Evolutionary conservation across 2,888 invertebrate species (phyloP), one percentile per base, ranked within the genome.

Genomic region (Eupsilia transversa): DNA sequence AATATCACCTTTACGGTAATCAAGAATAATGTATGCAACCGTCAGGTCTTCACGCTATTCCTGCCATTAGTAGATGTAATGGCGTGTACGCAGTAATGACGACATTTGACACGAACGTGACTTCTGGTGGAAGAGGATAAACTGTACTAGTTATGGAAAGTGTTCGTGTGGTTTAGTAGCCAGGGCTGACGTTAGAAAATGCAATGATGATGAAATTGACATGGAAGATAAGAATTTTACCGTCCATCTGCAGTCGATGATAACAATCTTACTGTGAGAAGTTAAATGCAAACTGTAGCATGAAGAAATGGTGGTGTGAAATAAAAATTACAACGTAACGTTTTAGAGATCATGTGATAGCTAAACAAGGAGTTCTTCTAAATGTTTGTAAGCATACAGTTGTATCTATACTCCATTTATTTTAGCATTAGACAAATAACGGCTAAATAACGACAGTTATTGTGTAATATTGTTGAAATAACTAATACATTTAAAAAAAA

Each of bases 1-100:
- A 49, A 54, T 63, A 74, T 82, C 60, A 64, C 63, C 65, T 60
- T 82, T 74, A 83, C 60, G 77, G 63, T 35, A 41, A 68, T 83
- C 68, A 77, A 68, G 61, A 49, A 41, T 71, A 72, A 73, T 75
- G 41, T 52, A 60, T 49, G 60, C 69, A 65, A 68, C 56, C 68
- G 67, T 71, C 70, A 71, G 57, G 49, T 54, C 17, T 68, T 68
- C 43, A 54, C 72, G 59, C 54, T 54, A 49, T 57, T 52, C 27
- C 49, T 67, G 66, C 57, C 56, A 70, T 49, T 74, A 85, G 63
- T 20, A 33, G 23, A 77, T 30, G 70, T 77, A 75, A 64, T 85
- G 64, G 56, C 30, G 56, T 71, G 72, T 71, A 74, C 67, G 64
- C 35, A 49, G 57, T 78, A 54, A 75, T 68, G 33, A 43, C 27